phyloP scores from a whole-genome alignment of 2,113 vertebrate species.

The Salvelinus namaycush region DNA sequence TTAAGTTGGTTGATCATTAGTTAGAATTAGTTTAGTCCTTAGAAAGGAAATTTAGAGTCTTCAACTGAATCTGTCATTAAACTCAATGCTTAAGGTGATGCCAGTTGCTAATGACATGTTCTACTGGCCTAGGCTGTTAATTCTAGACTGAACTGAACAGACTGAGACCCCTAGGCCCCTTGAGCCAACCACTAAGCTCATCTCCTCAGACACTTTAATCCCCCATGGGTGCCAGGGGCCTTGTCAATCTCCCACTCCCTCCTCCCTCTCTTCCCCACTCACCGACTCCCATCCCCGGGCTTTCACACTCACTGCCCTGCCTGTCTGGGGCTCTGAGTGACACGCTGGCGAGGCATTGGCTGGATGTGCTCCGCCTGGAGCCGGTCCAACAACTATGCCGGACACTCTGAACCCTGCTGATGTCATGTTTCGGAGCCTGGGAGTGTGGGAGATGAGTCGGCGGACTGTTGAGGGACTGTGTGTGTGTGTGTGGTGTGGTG shows the following conservation, averaged over 20 bases:
- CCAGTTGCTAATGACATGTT: constrained; percentile 13
- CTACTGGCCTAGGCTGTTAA: constrained; percentile 19
- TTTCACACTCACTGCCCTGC: constrained; percentile 43
- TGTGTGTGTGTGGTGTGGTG: constrained; percentile 16
- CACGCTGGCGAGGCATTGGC: constrained; percentile 35
- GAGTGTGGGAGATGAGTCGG: neutral
- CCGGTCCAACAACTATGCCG: constrained; percentile 10
- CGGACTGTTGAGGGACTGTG: neutral
- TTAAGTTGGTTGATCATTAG: no score
- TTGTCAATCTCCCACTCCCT: constrained; percentile 34
- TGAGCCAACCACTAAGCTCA: constrained; percentile 19
- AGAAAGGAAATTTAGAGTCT: no score
- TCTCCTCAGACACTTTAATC: constrained; percentile 42
- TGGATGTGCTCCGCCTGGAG: constrained; percentile 34
- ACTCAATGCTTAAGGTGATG: neutral
- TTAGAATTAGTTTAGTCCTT: no score
- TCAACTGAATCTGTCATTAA: no score
- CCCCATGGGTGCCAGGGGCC: constrained; percentile 23
- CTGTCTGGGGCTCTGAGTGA: constrained; percentile 55
- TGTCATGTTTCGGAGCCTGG: constrained; percentile 42
- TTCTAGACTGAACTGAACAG: constrained; percentile 39
- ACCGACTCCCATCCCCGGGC: constrained; percentile 17
- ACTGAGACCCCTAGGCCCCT: constrained; percentile 20
- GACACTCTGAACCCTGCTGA: constrained; percentile 41
- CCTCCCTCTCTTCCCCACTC: neutral